Base-by-base conservation (phyloP, 1,140 invertebrate species). In the Diploscapter pachys region DNA sequence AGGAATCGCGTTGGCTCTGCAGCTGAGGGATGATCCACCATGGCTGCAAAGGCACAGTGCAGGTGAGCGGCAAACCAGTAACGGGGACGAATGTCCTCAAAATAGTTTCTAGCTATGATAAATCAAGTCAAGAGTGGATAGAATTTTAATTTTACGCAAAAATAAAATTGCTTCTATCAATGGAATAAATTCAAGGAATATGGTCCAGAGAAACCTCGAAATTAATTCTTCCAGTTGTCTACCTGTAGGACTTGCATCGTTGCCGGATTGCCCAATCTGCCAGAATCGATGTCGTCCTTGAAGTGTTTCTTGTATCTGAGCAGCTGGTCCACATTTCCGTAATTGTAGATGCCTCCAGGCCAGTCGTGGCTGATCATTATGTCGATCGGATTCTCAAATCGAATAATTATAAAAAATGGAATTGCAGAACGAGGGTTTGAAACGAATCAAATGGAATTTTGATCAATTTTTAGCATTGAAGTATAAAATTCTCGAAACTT, bases 61-160 rank as follows among this genome's bases (percentile, higher is more conserved):
- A 98, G 89, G 89, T 99, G 96, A 61, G 94, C 96, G 64, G 96
- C 88, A 88, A 99, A 99, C 95, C 95, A 99, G 87, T 93, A 95
- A 0, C 88, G 87, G n/a, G 96, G 96, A 85, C 93, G 90, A 57
- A 98, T 84, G 54, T 88, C 82, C 66, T 91, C 85, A 31, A 31
- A 3, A 98, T 86, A 9, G 31, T 65, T 11, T 71, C 65, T 13
- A 11, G 5, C 55, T 31, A 5, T 9, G 61, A 48, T 51, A 71
- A 6, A 9, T 13, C 5, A 71, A 69, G 59, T 9, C 54, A 8
- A 65, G 50, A 65, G 31, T n/a, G 31, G 31, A 31, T 31, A 31
- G 31, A 31, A 31, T 31, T 31, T 31, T 31, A 31, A 31, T 31
- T 31, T 31, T 31, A 31, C 31, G 31, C 31, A 31, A 31, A 31